phyloP scores from a whole-genome alignment of 2,797 vertebrate genomes.

The Channa striata region DNA sequence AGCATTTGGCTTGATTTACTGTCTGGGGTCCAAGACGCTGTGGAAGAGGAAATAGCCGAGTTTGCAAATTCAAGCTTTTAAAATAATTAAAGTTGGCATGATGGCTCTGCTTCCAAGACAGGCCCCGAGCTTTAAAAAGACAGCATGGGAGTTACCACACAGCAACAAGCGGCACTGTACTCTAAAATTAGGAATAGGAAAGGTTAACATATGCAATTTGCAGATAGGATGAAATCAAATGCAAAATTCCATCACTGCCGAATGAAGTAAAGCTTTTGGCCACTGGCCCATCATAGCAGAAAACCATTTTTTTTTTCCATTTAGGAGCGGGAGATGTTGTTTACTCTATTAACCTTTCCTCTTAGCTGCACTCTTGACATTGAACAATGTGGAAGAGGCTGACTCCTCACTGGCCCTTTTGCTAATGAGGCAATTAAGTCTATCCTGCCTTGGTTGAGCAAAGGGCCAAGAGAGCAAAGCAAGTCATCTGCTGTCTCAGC shows the following conservation, averaged over 20 bases:
- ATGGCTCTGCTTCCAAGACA: conserved; percentile 70
- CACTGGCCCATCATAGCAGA: conserved; percentile 43
- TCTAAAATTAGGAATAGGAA: conserved; percentile 44
- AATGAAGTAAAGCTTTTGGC: conserved; percentile 56
- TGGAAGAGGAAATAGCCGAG: conserved; percentile 73
- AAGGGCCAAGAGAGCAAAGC: conserved; percentile 67
- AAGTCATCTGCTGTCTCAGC: conserved; percentile 84
- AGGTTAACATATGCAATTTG: conserved; percentile 36
- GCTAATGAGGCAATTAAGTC: conserved; percentile 87
- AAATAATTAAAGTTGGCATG: conserved; percentile 84
- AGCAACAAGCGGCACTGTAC: conserved; percentile 49
- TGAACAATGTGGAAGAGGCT: conserved; percentile 80
- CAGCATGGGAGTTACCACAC: conserved; percentile 58
- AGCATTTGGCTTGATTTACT: conserved; percentile 80
- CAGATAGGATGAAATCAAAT: conserved; percentile 53
- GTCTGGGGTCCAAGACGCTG: conserved; percentile 68
- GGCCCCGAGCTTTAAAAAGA: conserved; percentile 58
- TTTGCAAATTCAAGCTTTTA: conserved; percentile 84
- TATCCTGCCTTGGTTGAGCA: conserved; percentile 75
- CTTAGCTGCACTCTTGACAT: conserved; percentile 82
- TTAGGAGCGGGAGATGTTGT: conserved; percentile 71
- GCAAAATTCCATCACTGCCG: conserved; percentile 33
- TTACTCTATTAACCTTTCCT: conserved; percentile 84
- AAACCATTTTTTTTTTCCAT: conserved; percentile 68
- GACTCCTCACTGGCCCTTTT: conserved; percentile 75